Percentiles rank a stretch among this genome's conserved stretches.
These are phyloP conservation scores for Stratiomys singularior DNA, from an alignment of 2,888 invertebrate species.

Conservation along the genomic window DNA sequence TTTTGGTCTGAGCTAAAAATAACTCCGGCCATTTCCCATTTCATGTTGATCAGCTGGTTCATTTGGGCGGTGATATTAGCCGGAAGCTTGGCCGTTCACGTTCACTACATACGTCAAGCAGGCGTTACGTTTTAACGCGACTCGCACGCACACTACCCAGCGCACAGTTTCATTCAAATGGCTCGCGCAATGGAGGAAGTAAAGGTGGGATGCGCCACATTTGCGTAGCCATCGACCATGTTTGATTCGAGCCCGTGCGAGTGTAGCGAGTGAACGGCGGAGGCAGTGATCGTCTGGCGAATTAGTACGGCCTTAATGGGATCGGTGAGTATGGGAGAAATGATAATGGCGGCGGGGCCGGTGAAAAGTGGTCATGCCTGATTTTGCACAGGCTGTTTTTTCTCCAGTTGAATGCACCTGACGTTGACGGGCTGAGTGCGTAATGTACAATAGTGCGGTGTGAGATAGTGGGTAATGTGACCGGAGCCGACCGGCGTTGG, in stretches of 20 bases:
- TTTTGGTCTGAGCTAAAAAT: neutral
- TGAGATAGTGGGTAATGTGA: slow-evolving; percentile 28
- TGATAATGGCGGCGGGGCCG: slow-evolving; percentile 24
- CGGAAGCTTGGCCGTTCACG: slow-evolving; percentile 15
- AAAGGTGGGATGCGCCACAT: slow-evolving; percentile 35
- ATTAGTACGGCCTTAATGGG: neutral
- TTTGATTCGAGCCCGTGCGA: neutral
- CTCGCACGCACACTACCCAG: slow-evolving; percentile 31
- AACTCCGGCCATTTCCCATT: neutral
- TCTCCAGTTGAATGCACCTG: slow-evolving; percentile 43
- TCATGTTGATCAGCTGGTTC: neutral
- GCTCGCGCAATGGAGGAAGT: neutral
- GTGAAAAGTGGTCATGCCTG: slow-evolving; percentile 14
- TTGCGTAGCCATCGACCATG: slow-evolving; percentile 20
- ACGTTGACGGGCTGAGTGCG: neutral
- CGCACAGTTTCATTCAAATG: too few species aligned
- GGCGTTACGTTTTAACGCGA: slow-evolving; percentile 1
- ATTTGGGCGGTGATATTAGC: slow-evolving; percentile 12
- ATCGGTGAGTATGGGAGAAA: slow-evolving; percentile 17
- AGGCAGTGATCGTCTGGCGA: slow-evolving; percentile 3
- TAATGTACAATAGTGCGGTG: slow-evolving; percentile 14
- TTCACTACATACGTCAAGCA: neutral
- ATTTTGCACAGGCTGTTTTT: slow-evolving; percentile 24
- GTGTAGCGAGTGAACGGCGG: too few species aligned
- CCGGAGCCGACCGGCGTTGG: neutral